Percentiles rank a stretch among this genome's conserved stretches.
These are phyloP conservation scores for Lasioglossum oenotherae DNA, from an alignment of 2,888 invertebrate species.

Conservation along the genomic window DNA sequence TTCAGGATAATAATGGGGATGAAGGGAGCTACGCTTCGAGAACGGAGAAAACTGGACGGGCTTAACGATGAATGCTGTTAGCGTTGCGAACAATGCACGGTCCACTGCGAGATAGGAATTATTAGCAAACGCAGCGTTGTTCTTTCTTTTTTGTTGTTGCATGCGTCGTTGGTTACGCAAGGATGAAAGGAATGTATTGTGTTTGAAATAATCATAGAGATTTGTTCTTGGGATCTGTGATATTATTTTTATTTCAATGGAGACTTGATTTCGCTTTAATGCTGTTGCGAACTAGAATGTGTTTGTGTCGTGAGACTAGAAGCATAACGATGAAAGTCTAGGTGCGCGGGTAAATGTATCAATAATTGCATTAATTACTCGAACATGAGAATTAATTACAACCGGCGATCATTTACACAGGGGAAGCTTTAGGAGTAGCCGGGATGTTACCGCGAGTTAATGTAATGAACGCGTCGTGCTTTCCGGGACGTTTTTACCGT, in stretches of 20 bases:
- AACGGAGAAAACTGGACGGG: slow-evolving; percentile 12
- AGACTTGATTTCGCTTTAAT: no score
- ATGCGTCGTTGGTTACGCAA: not conserved
- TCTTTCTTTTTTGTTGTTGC: not conserved
- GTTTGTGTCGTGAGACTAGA: no score
- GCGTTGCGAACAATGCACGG: not conserved
- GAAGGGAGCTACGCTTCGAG: not conserved
- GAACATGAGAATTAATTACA: not conserved
- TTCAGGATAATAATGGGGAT: slow-evolving; percentile 14
- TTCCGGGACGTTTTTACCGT: no score
- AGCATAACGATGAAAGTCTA: not conserved
- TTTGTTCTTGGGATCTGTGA: not conserved
- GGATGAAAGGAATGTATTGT: not conserved
- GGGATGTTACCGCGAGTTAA: not conserved
- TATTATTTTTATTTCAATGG: no score
- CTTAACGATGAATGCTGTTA: slow-evolving; percentile 36
- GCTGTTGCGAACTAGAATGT: no score
- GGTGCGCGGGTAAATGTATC: no score
- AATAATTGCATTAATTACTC: not conserved
- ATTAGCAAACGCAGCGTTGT: not conserved
- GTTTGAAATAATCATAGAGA: no score
- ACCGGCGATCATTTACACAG: not conserved
- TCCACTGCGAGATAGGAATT: not conserved
- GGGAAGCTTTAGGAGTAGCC: not conserved
- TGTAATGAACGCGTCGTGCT: not conserved